Conservation (phyloP, 2,113 vertebrate species). For the Xiphias gladius region DNA sequence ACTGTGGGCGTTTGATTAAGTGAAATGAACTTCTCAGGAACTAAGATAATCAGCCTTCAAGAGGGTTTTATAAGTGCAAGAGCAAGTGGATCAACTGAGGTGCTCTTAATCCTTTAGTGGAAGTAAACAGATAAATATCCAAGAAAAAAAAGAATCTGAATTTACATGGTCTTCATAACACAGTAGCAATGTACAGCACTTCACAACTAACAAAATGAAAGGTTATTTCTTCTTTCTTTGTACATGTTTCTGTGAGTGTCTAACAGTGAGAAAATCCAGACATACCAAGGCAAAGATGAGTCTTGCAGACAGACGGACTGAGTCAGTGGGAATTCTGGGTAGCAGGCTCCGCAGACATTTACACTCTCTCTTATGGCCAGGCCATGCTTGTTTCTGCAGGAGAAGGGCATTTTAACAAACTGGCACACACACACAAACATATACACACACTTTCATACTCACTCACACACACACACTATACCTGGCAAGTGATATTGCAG, state of each 20-base stretch:
- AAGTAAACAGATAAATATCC: not conserved
- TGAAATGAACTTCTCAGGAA: not conserved
- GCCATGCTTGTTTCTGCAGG: constrained; percentile 91
- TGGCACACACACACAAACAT: not conserved
- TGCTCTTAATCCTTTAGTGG: not conserved
- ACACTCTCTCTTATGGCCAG: constrained; percentile 92
- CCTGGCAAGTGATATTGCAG: constrained; percentile 92
- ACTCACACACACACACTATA: constrained; percentile 69
- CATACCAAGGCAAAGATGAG: constrained; percentile 92
- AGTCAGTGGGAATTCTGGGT: constrained; percentile 92
- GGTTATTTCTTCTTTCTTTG: not conserved
- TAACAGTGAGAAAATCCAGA: constrained; percentile 14
- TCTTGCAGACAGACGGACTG: constrained; percentile 91
- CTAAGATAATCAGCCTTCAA: not conserved
- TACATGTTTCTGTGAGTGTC: not conserved
- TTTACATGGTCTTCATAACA: not conserved
- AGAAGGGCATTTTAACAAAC: constrained; percentile 40
- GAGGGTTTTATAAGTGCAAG: not conserved
- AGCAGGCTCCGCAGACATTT: constrained; percentile 86
- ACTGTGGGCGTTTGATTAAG: not conserved
- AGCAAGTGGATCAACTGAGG: not conserved
- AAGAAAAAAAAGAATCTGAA: not conserved
- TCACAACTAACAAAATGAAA: constrained; percentile 3
- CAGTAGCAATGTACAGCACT: not conserved
- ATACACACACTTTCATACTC: not conserved